Evolutionary conservation across 2,888 invertebrate genomes (phyloP).

Genomic region (Acanthopleura granulata): DNA sequence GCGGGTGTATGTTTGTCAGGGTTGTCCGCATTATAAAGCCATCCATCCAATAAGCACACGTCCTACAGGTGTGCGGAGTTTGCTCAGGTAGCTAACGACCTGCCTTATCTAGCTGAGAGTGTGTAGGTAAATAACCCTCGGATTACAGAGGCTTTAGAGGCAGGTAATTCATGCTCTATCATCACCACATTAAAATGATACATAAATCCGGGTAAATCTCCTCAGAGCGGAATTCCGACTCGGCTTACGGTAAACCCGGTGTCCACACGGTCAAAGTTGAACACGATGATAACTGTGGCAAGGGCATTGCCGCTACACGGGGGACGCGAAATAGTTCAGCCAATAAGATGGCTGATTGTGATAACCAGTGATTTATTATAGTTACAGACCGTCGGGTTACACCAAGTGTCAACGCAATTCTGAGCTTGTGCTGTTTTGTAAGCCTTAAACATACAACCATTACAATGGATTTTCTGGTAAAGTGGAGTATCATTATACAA

Average conservation of each 20-base stretch:
- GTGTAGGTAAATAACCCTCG: not conserved
- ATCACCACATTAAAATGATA: constrained; percentile 7
- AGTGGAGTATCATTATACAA: too few species aligned
- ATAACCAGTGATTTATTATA: not conserved
- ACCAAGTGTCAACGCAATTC: not conserved
- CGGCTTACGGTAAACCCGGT: not conserved
- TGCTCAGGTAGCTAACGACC: not conserved
- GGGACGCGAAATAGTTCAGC: too few species aligned
- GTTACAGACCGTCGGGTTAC: not conserved
- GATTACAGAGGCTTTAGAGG: not conserved
- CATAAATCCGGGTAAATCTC: not conserved
- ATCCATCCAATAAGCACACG: not conserved
- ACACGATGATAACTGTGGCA: too few species aligned
- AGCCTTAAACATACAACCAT: too few species aligned
- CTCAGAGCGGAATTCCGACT: not conserved
- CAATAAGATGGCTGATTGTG: too few species aligned
- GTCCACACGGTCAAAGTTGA: too few species aligned
- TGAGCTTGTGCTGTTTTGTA: too few species aligned
- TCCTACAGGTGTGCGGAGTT: not conserved
- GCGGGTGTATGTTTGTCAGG: too few species aligned
- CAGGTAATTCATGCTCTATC: not conserved
- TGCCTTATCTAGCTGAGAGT: not conserved
- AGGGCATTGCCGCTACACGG: too few species aligned
- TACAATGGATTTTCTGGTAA: too few species aligned
- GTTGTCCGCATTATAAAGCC: too few species aligned